phyloP scores from a whole-genome alignment of 2,888 invertebrate species.

The Cosmorhoe ocellata region DNA sequence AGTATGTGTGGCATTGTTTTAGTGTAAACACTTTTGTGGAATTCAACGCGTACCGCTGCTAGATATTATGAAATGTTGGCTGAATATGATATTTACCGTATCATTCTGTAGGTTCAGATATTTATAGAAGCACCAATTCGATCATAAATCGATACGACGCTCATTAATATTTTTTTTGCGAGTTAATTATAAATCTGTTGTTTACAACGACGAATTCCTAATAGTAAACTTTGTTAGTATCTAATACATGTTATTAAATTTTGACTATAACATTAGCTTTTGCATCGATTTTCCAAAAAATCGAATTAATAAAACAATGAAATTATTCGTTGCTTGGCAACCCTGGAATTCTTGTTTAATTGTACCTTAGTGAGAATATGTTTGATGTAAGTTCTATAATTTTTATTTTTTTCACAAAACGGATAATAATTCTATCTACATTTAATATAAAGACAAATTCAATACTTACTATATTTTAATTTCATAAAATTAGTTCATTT shows the following conservation, averaged over 20 bases:
- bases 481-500: neutral
- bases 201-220: too few relatives aligned
- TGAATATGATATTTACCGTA: slow-evolving; percentile 1
- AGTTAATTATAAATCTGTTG: neutral
- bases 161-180: neutral
- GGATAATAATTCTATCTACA: too few relatives aligned
- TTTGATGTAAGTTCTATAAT: too few relatives aligned
- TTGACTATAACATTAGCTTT: too few relatives aligned
- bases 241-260: too few relatives aligned
- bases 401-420: too few relatives aligned
- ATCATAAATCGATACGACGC: slow-evolving; percentile 8
- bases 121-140: slow-evolving; percentile 13
- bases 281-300: too few relatives aligned
- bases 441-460: too few relatives aligned
- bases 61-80: neutral
- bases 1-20: slow-evolving; percentile 10
- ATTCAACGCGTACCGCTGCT: neutral
- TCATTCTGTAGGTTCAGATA: neutral
- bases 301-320: too few relatives aligned
- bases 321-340: neutral
- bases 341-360: neutral
- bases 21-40: slow-evolving; percentile 17
- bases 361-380: too few relatives aligned
- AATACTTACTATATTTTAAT: too few relatives aligned
- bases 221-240: too few relatives aligned